A percentile compares a stretch with the other conserved stretches of the same genome.
These are phyloP conservation scores for Onychostruthus taczanowskii DNA, from an alignment of 2,113 vertebrate species.

Conservation along the genomic window DNA sequence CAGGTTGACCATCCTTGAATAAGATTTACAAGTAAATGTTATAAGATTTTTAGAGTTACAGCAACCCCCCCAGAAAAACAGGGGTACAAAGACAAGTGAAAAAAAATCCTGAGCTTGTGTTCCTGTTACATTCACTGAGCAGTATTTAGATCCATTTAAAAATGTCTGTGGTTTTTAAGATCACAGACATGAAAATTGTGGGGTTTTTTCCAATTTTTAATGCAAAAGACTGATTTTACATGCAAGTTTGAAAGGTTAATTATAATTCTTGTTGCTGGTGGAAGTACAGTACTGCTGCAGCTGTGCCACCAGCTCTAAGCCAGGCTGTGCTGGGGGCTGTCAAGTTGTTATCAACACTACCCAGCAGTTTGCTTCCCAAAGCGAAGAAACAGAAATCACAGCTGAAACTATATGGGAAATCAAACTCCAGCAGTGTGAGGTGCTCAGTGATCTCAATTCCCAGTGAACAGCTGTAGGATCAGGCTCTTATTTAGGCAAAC, in stretches of 20 bases:
- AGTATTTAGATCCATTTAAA: background rate
- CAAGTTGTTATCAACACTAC: background rate
- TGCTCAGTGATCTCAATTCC: background rate
- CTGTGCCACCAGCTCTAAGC: background rate
- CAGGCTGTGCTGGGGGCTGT: background rate
- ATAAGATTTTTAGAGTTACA: background rate
- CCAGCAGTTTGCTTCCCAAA: background rate
- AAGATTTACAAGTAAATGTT: background rate
- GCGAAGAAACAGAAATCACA: conserved; percentile 11
- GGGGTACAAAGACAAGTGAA: background rate
- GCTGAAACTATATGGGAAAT: background rate
- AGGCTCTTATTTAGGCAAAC: background rate
- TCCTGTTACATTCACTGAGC: background rate
- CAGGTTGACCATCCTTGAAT: background rate
- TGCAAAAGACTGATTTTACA: background rate
- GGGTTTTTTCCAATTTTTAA: background rate
- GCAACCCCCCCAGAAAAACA: background rate
- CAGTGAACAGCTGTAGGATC: background rate
- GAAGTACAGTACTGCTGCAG: background rate
- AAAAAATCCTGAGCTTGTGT: background rate
- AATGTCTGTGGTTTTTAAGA: background rate
- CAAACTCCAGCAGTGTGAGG: conserved; percentile 13
- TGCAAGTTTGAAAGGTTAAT: background rate
- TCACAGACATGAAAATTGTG: background rate
- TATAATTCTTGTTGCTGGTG: background rate